Base-by-base conservation (phyloP, 1,140 invertebrate genomes). In the Ceratosolen fusciceps region DNA sequence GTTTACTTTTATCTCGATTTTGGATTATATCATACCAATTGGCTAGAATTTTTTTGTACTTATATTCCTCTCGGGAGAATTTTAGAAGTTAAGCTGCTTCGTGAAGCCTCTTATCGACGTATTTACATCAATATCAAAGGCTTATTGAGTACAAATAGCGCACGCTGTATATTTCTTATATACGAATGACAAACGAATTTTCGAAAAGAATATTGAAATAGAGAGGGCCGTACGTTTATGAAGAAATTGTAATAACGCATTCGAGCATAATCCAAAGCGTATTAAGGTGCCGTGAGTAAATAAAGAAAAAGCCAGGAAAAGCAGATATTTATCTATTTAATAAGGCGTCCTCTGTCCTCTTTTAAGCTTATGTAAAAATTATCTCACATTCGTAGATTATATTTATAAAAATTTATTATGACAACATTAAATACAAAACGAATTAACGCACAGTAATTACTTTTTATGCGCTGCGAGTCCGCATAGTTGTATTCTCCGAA, bases 41-140 rank as follows among this genome's bases (percentile, higher is more conserved):
- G 16, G 9, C 39, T n/a, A 54, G 37, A 21, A n/a, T n/a, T n/a
- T 73, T 73, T 24, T 58, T 58, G 43, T 73, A 73, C 52, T 56
- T 60, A 60, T 58, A 58, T 58, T n/a, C 54, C 52, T 39, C 31
- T 73, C 54, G 58, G 58, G 54, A 73, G 71, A 26, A 10, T 72
- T 72, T 72, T 31, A 34, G 1, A 52, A 31, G 49, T 72, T 72
- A 72, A 72, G 71, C 52, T 60, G 10, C 14, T 2, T 0, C 52
- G 49, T 21, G 43, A 74, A 74, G 72, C n/a, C 54, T 74, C 60
- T 74, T 60, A 74, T 74, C 72, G 56, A 74, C 58, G 19, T 34
- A 74, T 74, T 74, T 74, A 60, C 56, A 37, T 34, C 16, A 37
- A 26, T 60, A 58, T 74, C 56, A 47, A 74, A 74, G 72, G 37